Evolutionary conservation across 2,113 vertebrate genomes (phyloP).

Genomic region (Xiphorhynchus elegans): DNA sequence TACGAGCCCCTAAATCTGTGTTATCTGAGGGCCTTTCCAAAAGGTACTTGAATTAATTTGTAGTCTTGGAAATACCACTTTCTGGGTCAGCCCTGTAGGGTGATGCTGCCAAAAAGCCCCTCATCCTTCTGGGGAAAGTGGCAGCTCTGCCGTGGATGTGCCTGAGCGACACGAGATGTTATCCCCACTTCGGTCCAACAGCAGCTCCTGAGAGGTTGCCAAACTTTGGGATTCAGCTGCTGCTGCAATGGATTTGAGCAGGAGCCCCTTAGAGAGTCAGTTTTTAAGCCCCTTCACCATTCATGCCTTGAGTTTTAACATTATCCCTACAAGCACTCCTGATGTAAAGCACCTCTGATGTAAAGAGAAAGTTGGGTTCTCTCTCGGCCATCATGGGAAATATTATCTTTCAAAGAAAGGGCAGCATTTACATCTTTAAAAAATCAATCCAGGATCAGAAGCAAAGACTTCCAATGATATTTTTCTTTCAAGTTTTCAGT

Average conservation of each 20-base stretch:
- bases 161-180: neutral
- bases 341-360: neutral
- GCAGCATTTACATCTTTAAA: neutral
- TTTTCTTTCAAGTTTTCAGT: conserved; percentile 13
- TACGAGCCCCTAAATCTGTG: neutral
- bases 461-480: neutral
- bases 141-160: neutral
- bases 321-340: neutral
- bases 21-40: neutral
- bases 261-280: neutral
- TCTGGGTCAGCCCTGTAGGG: neutral
- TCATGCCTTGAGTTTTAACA: neutral
- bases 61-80: neutral
- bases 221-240: neutral
- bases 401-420: conserved; percentile 7
- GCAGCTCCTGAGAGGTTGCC: neutral
- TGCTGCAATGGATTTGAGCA: neutral
- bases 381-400: neutral
- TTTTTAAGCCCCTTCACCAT: neutral
- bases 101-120: neutral
- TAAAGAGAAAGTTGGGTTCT: neutral
- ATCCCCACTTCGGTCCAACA: neutral
- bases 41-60: conserved; percentile 20
- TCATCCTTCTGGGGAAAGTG: neutral
- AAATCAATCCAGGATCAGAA: conserved; percentile 7